Evolutionary conservation across 1,140 invertebrate species (phyloP), one percentile per base, ranked within the genome.

Genomic region (Macrostomum lignano): DNA sequence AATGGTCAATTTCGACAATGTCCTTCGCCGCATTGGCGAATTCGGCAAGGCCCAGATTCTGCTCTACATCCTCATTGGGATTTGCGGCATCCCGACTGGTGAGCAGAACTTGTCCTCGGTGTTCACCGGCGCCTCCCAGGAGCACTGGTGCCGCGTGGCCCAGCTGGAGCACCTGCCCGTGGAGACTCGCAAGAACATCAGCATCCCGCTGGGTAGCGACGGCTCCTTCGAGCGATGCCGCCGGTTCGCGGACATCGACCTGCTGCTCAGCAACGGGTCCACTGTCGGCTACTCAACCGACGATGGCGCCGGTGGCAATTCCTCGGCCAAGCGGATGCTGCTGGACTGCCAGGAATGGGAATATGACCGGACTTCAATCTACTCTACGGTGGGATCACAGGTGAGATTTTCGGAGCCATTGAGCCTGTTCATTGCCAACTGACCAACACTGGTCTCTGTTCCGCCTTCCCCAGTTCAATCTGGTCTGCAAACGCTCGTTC

Each of bases 321-420:
- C 15, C 28, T n/a, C n/a, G n/a, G n/a, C n/a, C n/a, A n/a, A n/a
- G n/a, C n/a, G n/a, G n/a, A n/a, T n/a, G n/a, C n/a, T n/a, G 3
- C 11, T 19, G 17, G 20, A 23, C 7, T 36, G 35, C 21, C 15
- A 3, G 5, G 3, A 17, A 19, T 36, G 35, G 35, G 10, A 21
- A 17, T 36, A 36, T 20, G 35, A 36, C 21, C 35, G 34, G 35
- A 14, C 25, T 4, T 11, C 21, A 3, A 31, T 32, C 26, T 21
- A 19, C 13, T 36, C 35, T 3, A 36, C 31, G 17, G 17, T 32
- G 11, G 35, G 30, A 17, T 21, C 17, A 21, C 14, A 15, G 35
- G 35, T 36, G 3, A 31, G 20, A 3, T 33, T 33, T 26, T 25
- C 1, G 7, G 26, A 14, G 9, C 13, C 7, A 22, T 5, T 21